Conservation (phyloP, 1,140 invertebrate genomes). For the Probaryconus sp. region DNA sequence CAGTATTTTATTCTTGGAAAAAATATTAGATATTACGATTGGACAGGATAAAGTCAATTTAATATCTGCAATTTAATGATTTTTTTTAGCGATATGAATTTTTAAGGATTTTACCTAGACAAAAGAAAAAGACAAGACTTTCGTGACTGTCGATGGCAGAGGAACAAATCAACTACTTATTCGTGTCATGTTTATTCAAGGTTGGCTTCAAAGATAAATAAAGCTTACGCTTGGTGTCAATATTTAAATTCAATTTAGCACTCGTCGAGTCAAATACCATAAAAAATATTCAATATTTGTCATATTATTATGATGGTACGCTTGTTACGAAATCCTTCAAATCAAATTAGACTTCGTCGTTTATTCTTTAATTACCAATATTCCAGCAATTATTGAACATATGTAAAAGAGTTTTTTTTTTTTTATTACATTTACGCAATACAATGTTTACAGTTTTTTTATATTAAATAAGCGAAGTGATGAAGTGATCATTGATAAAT, state of each 20-base stretch:
- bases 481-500: too few species aligned
- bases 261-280: slow-evolving; percentile 32
- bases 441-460: too few species aligned
- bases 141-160: slow-evolving; percentile 26
- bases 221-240: slow-evolving; percentile 36
- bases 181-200: slow-evolving; percentile 13
- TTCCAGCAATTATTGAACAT: too few species aligned
- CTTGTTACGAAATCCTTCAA: neutral
- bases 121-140: slow-evolving; percentile 8
- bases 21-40: too few species aligned
- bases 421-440: too few species aligned
- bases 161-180: slow-evolving; percentile 29
- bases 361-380: too few species aligned
- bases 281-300: slow-evolving; percentile 25
- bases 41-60: too few species aligned
- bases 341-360: too few species aligned
- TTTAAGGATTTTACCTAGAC: neutral
- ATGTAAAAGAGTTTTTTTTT: too few species aligned
- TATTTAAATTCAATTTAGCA: slow-evolving; percentile 51
- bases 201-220: slow-evolving; percentile 27
- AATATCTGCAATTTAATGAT: neutral
- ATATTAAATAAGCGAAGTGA: too few species aligned
- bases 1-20: too few species aligned
- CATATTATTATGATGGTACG: slow-evolving; percentile 5
- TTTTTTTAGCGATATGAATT: neutral